Base-by-base conservation (phyloP, 2,113 vertebrate genomes). In the Tenrec ecaudatus region DNA sequence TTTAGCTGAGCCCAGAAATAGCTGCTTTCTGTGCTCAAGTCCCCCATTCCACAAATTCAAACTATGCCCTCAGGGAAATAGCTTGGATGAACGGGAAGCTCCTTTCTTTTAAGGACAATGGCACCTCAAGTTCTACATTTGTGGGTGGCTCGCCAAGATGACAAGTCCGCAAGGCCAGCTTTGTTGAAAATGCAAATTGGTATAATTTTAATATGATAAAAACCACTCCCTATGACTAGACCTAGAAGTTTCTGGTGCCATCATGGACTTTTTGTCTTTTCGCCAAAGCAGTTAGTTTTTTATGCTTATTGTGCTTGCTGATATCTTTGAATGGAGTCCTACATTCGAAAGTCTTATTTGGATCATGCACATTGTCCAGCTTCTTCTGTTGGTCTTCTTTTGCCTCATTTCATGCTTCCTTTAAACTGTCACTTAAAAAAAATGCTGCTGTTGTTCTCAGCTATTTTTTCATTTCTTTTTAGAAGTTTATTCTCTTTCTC, bases 211-310 rank as follows among this genome's bases (percentile, higher is more conserved):
- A 33, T 86, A 38, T 75, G 57, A 16, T 75, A 81, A 40, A 66
- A 81, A 25, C 27, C 86, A 82, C 20, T 90, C 27, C 15, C 31
- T 75, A 71, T 5, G 5, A 16, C 29, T 86, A 36, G 17, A 33
- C 75, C n/a, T 64, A 7, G 80, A 85, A 93, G 11, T 69, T 38
- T 36, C 69, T 23, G 84, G 33, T 78, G 23, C 23, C 15, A 14
- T 89, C 31, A 25, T 69, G 23, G n/a, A n/a, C n/a, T 40, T 36
- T 78, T 79, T 84, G 47, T 69, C 14, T 84, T 36, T 47, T 60
- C 58, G 84, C 57, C 84, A 33, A 89, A 84, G 43, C 60, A 64
- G 36, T 84, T 89, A 31, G 29, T 78, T 47, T 93, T 36, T 80
- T 80, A 36, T 53, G 38, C 86, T 90, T 73, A 38, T 62, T 85